A percentile compares a stretch with the other conserved stretches of the same genome.
phyloP scores from a whole-genome alignment of 1,140 invertebrate species.

The Antheraea pernyi region DNA sequence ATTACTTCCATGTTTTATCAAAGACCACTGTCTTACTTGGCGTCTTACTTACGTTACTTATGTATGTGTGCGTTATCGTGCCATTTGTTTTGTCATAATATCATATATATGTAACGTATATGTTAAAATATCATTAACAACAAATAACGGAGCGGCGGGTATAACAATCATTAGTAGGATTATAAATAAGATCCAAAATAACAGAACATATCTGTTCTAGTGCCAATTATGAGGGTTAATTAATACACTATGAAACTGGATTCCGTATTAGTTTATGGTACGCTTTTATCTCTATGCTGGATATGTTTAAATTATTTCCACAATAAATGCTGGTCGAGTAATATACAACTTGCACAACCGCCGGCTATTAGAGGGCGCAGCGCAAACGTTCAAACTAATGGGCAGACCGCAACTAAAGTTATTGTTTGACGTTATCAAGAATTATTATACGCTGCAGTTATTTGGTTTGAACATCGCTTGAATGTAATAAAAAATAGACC shows the following conservation, averaged over 20 bases:
- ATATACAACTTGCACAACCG: slow-evolving; percentile 36
- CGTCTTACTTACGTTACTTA: too few species aligned
- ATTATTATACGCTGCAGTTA: slow-evolving; percentile 4
- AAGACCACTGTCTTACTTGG: too few species aligned
- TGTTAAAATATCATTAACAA: too few species aligned
- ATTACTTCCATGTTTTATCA: too few species aligned
- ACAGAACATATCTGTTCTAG: too few species aligned
- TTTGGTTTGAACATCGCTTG: background rate
- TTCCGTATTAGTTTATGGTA: background rate
- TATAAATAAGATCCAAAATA: too few species aligned
- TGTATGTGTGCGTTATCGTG: too few species aligned
- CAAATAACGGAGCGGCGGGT: too few species aligned
- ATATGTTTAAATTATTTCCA: slow-evolving; percentile 42
- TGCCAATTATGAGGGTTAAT: too few species aligned
- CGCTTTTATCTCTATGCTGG: background rate
- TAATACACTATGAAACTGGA: background rate
- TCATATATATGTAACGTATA: too few species aligned
- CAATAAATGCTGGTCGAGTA: slow-evolving; percentile 37
- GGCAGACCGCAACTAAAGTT: slow-evolving; percentile 3
- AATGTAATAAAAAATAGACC: background rate
- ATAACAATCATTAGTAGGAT: too few species aligned
- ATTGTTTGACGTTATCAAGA: slow-evolving; percentile 7
- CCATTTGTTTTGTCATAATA: too few species aligned
- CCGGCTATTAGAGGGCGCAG: slow-evolving; percentile 27
- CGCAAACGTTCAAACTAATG: slow-evolving; percentile 28